Conservation (phyloP, 2,888 invertebrate genomes). For the Girardia tigrina region DNA sequence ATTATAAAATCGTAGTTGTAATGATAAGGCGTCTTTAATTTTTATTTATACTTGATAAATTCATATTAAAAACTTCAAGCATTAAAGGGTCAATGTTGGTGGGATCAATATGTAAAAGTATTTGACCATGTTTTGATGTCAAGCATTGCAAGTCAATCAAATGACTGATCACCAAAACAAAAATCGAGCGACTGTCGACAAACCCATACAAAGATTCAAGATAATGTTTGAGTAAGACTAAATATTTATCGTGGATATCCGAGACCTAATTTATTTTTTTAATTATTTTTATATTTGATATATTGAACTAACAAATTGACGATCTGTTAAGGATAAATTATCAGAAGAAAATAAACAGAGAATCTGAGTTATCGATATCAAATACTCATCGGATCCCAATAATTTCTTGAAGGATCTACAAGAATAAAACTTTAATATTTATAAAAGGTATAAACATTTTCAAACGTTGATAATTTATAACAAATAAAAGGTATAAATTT, state of each 20-base stretch:
- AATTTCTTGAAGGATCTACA: conserved; percentile 42
- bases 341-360: conserved; percentile 76
- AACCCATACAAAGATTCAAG: conserved; percentile 45
- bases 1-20: not conserved
- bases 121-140: conserved; percentile 76
- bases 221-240: conserved; percentile 47
- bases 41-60: not conserved
- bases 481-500: too few relatives aligned
- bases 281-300: not conserved
- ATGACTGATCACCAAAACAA: conserved; percentile 61
- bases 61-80: conserved; percentile 80
- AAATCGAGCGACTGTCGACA: conserved; percentile 41
- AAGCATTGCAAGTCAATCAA: conserved; percentile 73
- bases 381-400: conserved; percentile 66
- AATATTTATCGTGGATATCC: conserved; percentile 52
- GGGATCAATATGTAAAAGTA: conserved; percentile 80
- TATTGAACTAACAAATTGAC: conserved; percentile 33
- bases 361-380: conserved; percentile 76
- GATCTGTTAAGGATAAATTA: conserved; percentile 57
- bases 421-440: not conserved
- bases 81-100: conserved; percentile 75
- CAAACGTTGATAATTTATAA: too few relatives aligned
- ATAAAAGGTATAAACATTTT: too few relatives aligned
- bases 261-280: conserved; percentile 40
- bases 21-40: not conserved